Percentiles rank a stretch among this genome's conserved stretches.
Evolutionary conservation across 2,797 vertebrate genomes (phyloP).

Genomic region (Dryobates pubescens): DNA sequence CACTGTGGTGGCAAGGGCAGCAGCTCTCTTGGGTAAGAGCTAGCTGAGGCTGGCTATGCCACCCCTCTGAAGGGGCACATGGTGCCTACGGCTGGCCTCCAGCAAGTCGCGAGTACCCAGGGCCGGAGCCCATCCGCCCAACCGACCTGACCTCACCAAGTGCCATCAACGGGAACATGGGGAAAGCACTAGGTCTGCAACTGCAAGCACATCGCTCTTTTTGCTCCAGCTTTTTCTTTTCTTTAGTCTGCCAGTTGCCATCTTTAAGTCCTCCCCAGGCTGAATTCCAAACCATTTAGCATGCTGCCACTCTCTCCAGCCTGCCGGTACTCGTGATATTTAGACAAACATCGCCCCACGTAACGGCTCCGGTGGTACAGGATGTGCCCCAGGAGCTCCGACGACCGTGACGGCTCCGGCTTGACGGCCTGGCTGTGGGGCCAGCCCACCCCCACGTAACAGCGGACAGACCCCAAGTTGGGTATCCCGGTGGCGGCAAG

Average conservation of each 20-base stretch:
- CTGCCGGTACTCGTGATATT: background rate
- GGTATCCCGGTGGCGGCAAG: background rate
- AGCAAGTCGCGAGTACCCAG: too few species aligned
- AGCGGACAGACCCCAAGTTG: rapidly evolving
- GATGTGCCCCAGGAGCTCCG: rapidly evolving
- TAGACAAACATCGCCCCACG: background rate
- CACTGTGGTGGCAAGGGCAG: rapidly evolving
- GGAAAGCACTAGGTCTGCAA: background rate
- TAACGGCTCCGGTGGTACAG: rapidly evolving
- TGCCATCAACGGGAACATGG: rapidly evolving
- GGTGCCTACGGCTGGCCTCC: too few species aligned
- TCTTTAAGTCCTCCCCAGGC: background rate
- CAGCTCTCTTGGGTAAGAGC: rapidly evolving
- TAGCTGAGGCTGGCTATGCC: rapidly evolving
- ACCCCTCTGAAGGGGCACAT: background rate
- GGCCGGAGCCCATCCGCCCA: rapidly evolving
- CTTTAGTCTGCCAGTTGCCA: background rate
- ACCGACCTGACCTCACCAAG: rapidly evolving
- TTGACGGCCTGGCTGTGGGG: rapidly evolving
- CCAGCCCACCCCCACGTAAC: rapidly evolving
- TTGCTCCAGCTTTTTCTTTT: background rate
- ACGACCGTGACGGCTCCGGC: rapidly evolving
- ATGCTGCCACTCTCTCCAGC: background rate
- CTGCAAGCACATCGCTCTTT: rapidly evolving
- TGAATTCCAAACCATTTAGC: background rate